Base-by-base conservation (phyloP, 2,888 invertebrate genomes). In the Sphinx pinastri region DNA sequence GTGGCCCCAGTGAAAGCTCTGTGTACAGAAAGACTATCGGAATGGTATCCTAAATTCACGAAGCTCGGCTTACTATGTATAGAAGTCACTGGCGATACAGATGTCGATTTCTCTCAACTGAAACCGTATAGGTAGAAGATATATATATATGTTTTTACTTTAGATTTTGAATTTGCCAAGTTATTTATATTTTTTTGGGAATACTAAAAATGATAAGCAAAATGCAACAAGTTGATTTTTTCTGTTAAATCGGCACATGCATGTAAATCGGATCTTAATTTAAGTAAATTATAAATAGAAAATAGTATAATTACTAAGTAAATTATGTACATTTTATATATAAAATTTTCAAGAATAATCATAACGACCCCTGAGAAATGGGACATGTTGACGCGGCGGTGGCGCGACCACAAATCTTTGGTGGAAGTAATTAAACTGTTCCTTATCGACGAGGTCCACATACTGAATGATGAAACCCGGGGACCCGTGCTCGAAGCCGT, bases 311-410 rank as follows among this genome's bases (percentile, higher is more conserved):
- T 38, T 38, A 38, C 38, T 4, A 5, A 38, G 38, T 38, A 5
- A 38, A 38, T 38, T 38, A 38, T 38, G 5, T 38, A 3, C 38
- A 2, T 38, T 38, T 38, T 38, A 38, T 7, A 5, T 38, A 5
- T 38, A 0, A 38, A 5, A 38, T 55, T 52, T n/a, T 16, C 71
- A 63, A 95, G 97, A 80, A 88, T 96, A 67, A 95, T 97, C 78
- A 95, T 97, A 79, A 97, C 97, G 4, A 98, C 98, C 0, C 97
- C 97, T 0, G 97, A 97, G 87, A 97, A 97, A 88, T 97, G 97
- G 97, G 97, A 98, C 85, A 96, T 96, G 77, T 83, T 97, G 77
- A 97, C 97, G 0, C 94, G 97, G 71, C 94, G 95, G 73, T 97
- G 97, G 97, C 95, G 94, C 74, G 96, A 97, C 79, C 95, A 96